Evolutionary conservation across 2,113 vertebrate species (phyloP), one percentile per base, ranked within the genome.

Genomic region (Stigmatopora nigra): DNA sequence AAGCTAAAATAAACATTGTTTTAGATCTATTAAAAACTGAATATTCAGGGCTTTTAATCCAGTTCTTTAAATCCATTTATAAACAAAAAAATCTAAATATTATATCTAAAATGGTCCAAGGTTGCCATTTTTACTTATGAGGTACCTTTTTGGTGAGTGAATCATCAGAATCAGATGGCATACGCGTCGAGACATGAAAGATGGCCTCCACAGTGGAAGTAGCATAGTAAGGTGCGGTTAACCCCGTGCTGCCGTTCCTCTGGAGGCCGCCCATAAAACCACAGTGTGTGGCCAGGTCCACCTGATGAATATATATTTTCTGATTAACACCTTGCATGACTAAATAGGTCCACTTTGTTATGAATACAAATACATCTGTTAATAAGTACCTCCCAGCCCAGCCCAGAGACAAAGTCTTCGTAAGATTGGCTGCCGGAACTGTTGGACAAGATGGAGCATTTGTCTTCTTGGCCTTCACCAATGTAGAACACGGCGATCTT

Each of bases 401-500:
- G 91, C 61, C 97, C 97, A 67, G 95, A 96, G 16, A 99, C 94
- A 79, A 99, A 98, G 76, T 97, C 95, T 84, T 99, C 97, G 63
- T 97, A 99, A 0, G 93, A 91, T 83, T 96, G 92, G 87, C 94
- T 99, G 83, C 95, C 97, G 67, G 92, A 88, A 0, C 89, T 87
- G 31, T 99, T 99, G n/a, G 96, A 94, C 61, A 99, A 84, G 80
- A 99, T 99, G 2, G 97, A 99, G 68, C 90, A 94, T 78, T 99
- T 99, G 84, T 99, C 96, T 82, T 99, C 97, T 82, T 99, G 97
- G 13, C 97, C 96, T 79, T 98, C 96, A 17, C 92, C 93, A 15
- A 98, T 97, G 86, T 98, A 99, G 83, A 99, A 97, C 65, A 99
- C 93, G 0, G 97, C 96, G 5, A 99, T 98, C 88, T 99, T 99